Evolutionary conservation across 1,140 invertebrate species (phyloP), one percentile per base, ranked within the genome.

Genomic region (Drosophila ananassae): DNA sequence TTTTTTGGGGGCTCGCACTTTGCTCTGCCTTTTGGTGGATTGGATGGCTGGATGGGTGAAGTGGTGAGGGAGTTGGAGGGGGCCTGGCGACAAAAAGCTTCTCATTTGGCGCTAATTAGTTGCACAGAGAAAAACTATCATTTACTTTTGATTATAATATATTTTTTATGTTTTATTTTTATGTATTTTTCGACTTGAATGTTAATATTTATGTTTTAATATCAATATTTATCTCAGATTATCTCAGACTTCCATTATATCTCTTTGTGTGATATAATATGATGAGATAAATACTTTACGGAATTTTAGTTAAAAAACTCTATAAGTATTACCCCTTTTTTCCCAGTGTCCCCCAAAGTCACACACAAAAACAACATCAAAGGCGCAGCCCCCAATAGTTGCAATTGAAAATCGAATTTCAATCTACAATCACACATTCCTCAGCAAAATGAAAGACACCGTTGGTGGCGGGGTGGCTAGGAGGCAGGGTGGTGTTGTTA

Each of bases 391-490:
- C 39, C 28, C 8, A 34, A 41, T 8, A 50, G 39, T 67, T 67
- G 56, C 60, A 60, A 63, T 61, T 64, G 51, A 68, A 44, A 77
- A 75, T 68, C 56, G 41, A 63, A 81, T 85, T 85, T 74, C 61
- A 75, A 47, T 72, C 51, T 53, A 46, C 54, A 66, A 50, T 66
- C 46, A 41, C 73, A 72, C 77, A 74, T 84, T 77, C 73, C 76
- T 50, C 12, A 22, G 44, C 54, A 76, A 76, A 84, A 73, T 67
- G 63, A 79, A 37, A 84, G 56, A 79, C 81, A 59, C 67, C 56
- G 56, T 66, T 22, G 28, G 30, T 67, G 63, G 51, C 17, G 3
- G 52, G n/a, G 10, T 12, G 10, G 17, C 17, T 17, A 17, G 7
- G 30, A 8, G 7, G 10, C 9, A 10, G 34, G 34, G 12, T 12